Evolutionary conservation across 2,888 invertebrate genomes (phyloP), one percentile per base, ranked within the genome.

Genomic region (Dolichomitus sp.): DNA sequence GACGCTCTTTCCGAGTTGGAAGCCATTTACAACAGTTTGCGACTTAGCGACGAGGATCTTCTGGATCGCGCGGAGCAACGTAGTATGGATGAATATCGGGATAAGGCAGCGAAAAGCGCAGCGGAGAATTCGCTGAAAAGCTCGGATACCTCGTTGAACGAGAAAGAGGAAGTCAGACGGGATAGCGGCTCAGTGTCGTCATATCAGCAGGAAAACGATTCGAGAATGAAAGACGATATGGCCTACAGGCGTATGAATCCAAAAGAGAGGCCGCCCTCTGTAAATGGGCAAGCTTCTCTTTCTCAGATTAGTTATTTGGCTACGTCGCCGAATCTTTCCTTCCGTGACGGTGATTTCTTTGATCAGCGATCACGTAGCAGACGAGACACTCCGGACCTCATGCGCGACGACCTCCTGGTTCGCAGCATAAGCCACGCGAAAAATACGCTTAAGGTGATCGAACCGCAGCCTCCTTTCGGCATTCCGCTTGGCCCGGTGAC

Each of bases 1-100:
- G 98, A 98, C 90, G 98, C 98, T 72, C 95, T 98, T 30, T 97
- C 97, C 89, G 98, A 98, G 93, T 93, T 98, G 75, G 98, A 98
- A 94, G 97, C 97, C n/a, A 98, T 98, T 90, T 97, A 98, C 91
- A 97, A 98, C 88, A 98, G 97, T 88, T 95, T 98, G 77, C 96
- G 97, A n/a, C 94, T 98, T 69, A 97, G 97, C 0, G 98, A 98
- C 90, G 97, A 97, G 92, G 97, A 97, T 94, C 94, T 97, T 79
- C 93, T 97, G 70, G 97, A 97, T 90, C 95, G 97, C 90, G 97
- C 97, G 12, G 97, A 97, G 93, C 95, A 96, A 80, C 94, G 97
- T 80, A 92, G 97, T 96, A 93, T 94, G 95, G 89, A 96, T 95
- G 94, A 95, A 94, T 86, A 87, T 65, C 84, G 77, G 23, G 81